phyloP scores from a whole-genome alignment of 92 coral and sea anemone species.

The Zoanthus solanderi region DNA sequence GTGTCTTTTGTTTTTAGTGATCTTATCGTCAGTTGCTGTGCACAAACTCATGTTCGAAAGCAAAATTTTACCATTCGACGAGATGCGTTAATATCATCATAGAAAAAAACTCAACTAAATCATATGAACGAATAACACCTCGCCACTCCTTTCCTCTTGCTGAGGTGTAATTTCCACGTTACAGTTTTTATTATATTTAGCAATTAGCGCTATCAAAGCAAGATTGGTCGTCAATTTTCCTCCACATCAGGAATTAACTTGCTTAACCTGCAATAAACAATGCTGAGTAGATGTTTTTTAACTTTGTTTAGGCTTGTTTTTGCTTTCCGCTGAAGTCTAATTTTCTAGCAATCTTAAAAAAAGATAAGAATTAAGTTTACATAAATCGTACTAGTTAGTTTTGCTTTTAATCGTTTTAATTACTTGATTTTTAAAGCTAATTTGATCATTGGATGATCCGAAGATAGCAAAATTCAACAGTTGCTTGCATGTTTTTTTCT shows the following conservation, averaged over 20 bases:
- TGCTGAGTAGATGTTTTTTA: background rate
- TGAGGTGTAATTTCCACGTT: background rate
- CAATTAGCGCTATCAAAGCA: background rate
- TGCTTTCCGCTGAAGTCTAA: background rate
- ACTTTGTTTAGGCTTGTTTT: background rate
- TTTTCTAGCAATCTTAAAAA: background rate
- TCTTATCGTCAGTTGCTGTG: background rate
- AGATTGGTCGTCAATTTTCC: background rate
- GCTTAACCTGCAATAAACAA: background rate
- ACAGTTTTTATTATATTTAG: background rate
- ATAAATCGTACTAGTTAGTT: no score
- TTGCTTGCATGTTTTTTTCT: no score
- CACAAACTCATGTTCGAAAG: background rate
- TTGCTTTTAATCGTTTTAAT: no score
- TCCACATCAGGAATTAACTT: background rate
- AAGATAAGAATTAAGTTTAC: no score
- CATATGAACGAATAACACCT: background rate
- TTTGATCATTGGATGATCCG: no score
- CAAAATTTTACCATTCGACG: background rate
- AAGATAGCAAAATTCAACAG: no score
- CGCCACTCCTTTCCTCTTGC: background rate
- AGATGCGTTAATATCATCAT: background rate
- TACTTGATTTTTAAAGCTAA: no score
- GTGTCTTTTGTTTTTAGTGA: background rate
- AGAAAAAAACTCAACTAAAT: background rate